Conservation (phyloP, 2,113 vertebrate species). For the Nothobranchius kuhntae region DNA sequence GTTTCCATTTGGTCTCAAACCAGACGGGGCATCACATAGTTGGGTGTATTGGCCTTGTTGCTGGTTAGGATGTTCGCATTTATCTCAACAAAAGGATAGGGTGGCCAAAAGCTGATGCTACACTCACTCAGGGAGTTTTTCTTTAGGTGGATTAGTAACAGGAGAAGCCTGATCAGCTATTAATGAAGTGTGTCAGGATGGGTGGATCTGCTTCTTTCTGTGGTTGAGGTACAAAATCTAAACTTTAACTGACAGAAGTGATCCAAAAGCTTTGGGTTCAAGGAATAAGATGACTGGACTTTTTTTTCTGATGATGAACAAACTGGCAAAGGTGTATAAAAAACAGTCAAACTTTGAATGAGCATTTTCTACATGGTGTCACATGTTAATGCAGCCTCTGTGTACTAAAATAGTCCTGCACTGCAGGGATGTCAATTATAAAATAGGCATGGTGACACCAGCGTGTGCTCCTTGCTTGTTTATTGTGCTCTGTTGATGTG, state of each 20-base stretch:
- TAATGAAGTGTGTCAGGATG: conserved; percentile 69
- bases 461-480: conserved; percentile 52
- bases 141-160: conserved; percentile 72
- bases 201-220: conserved; percentile 56
- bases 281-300: not conserved
- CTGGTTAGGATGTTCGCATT: conserved; percentile 49
- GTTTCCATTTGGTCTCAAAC: conserved; percentile 23
- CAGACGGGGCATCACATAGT: conserved; percentile 25
- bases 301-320: not conserved
- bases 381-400: conserved; percentile 48
- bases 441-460: conserved; percentile 56
- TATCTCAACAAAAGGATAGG: conserved; percentile 52
- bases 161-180: conserved; percentile 71
- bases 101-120: conserved; percentile 50
- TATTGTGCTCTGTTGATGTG: conserved; percentile 49
- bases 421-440: conserved; percentile 71
- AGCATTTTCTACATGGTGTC: conserved; percentile 31
- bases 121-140: conserved; percentile 64
- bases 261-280: conserved; percentile 41
- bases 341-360: not conserved
- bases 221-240: conserved; percentile 54
- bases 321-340: not conserved
- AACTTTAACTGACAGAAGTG: conserved; percentile 44
- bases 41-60: conserved; percentile 21
- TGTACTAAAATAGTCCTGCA: conserved; percentile 63